These are phyloP conservation scores for Cyclopterus lumpus DNA, from an alignment of 2,797 vertebrate species.

Conservation along the genomic window DNA sequence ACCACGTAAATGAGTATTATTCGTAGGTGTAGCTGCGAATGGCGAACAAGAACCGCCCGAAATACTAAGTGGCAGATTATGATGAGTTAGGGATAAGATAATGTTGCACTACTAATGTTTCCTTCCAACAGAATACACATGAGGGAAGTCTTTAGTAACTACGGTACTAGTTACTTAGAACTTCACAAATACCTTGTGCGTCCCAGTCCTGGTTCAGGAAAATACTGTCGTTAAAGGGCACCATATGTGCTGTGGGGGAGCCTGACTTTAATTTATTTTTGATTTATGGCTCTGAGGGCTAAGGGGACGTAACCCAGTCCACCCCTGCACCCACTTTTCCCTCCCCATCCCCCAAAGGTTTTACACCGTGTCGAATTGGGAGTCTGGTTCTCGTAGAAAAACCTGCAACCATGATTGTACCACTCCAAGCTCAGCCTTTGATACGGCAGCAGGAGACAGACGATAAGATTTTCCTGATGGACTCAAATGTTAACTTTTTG, in stretches of 20 bases:
- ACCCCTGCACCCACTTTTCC: constrained; percentile 2
- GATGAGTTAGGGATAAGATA: background rate
- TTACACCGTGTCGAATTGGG: constrained; percentile 10
- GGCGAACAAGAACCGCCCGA: no score
- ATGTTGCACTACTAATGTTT: background rate
- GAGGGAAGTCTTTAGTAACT: background rate
- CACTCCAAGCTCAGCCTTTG: background rate
- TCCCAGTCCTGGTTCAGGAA: constrained; percentile 12
- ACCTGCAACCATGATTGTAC: constrained; percentile 33
- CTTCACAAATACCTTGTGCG: constrained; percentile 1
- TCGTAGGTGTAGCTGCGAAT: no score
- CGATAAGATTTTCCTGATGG: constrained; percentile 46
- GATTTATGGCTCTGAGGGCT: constrained; percentile 67
- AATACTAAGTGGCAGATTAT: background rate
- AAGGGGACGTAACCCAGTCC: constrained; percentile 30
- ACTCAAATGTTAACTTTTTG: constrained; percentile 13
- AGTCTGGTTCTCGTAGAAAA: constrained; percentile 62
- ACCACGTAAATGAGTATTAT: no score
- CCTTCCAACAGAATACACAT: background rate
- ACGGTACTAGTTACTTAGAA: background rate
- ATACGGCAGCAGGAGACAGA: constrained; percentile 31
- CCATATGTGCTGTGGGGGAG: constrained; percentile 56
- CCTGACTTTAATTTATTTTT: constrained; percentile 70
- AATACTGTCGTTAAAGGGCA: constrained; percentile 24
- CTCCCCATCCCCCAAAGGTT: constrained; percentile 5